Conservation (phyloP, 2,888 invertebrate species). For the Cetonia aurata region DNA sequence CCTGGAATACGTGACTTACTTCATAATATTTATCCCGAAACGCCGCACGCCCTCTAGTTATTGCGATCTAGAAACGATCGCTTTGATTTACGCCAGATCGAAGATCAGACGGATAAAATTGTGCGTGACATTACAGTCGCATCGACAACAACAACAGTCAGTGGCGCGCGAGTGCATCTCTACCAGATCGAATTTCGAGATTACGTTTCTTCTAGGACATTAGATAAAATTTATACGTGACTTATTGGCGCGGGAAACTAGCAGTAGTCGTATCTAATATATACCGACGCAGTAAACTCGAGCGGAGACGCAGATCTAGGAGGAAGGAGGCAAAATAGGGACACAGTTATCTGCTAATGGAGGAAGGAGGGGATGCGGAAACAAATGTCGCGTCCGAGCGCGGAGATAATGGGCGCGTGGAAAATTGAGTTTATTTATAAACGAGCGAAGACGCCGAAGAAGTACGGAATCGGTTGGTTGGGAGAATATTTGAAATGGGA, state of each 20-base stretch:
- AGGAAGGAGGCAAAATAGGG: no score
- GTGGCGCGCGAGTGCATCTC: not conserved
- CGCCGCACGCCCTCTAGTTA: no score
- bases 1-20: no score
- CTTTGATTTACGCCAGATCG: no score
- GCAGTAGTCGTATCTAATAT: not conserved
- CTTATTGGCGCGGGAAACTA: slow-evolving; percentile 38
- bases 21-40: no score
- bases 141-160: slow-evolving; percentile 15
- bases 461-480: not conserved
- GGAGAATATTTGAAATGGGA: slow-evolving; percentile 12
- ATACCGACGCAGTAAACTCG: no score
- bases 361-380: slow-evolving; percentile 22
- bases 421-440: slow-evolving; percentile 40
- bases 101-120: no score
- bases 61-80: no score
- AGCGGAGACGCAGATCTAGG: no score
- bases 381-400: slow-evolving; percentile 32
- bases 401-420: slow-evolving; percentile 36
- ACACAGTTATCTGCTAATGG: slow-evolving; percentile 25
- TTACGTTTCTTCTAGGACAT: slow-evolving; percentile 41
- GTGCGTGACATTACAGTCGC: no score
- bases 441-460: not conserved
- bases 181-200: slow-evolving; percentile 41
- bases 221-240: slow-evolving; percentile 42